Evolutionary conservation across 2,888 invertebrate genomes (phyloP).

Genomic region (Drosophila vallismaia): DNA sequence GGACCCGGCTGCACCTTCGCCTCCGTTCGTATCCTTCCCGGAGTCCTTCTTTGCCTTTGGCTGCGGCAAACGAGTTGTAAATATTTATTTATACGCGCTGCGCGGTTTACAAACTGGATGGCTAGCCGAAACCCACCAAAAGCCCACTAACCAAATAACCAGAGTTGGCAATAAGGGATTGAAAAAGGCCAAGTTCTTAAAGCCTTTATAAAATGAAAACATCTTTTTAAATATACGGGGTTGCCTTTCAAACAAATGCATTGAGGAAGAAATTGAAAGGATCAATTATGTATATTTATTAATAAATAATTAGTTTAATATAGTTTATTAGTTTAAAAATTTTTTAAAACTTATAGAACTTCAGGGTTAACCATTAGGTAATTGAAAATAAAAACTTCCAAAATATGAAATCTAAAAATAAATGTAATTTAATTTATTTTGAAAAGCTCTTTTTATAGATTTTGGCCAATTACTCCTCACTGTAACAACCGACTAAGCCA

Average conservation of each 20-base stretch:
- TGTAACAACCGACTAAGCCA: slow-evolving; percentile 23
- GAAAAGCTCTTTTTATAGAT: not conserved
- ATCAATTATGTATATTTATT: no score
- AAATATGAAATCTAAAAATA: no score
- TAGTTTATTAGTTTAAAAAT: no score
- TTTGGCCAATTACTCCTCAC: not conserved
- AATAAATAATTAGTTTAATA: no score
- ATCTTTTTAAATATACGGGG: no score
- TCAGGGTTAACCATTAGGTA: no score
- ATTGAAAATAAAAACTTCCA: no score
- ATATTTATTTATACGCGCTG: slow-evolving; percentile 77
- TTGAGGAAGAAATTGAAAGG: no score
- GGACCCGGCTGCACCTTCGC: slow-evolving; percentile 8
- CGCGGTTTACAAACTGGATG: slow-evolving; percentile 64
- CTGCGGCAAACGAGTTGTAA: slow-evolving; percentile 79
- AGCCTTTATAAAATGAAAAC: not conserved
- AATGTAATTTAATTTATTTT: no score
- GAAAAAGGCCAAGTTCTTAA: not conserved
- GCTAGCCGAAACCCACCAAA: slow-evolving; percentile 26
- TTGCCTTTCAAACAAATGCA: no score
- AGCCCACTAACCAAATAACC: slow-evolving; percentile 17
- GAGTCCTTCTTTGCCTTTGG: slow-evolving; percentile 66
- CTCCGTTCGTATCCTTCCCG: slow-evolving; percentile 29
- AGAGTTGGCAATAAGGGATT: slow-evolving; percentile 13
- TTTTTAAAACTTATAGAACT: no score